Base-by-base conservation (phyloP, 2,888 invertebrate species). In the Auanema sp. region DNA sequence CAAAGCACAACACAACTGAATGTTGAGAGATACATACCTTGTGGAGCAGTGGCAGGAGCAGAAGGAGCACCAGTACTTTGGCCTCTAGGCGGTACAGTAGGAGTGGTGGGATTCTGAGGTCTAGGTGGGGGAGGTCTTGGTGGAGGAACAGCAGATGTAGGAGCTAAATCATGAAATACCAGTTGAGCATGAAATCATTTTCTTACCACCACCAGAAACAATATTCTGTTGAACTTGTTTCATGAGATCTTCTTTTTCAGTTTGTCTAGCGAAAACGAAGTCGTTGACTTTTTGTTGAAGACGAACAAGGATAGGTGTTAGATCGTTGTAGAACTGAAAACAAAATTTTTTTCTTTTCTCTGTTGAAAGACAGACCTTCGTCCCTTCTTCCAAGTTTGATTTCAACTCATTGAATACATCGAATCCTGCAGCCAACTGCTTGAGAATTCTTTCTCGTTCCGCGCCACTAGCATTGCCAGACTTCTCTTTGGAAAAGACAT, bases 221-320 rank as follows among this genome's bases (percentile, higher is more conserved):
- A 81, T 81, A 50, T 74, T 79, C 67, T 78, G 68, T 64, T 94
- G 93, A 65, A 97, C 88, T 86, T 96, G 95, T 85, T 93, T 92
- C 85, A 98, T 86, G 76, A 97, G 87, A 85, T 99, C 98, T 79
- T 99, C 98, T 85, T 97, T 97, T 86, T 99, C 98, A 0, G 97
- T 97, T 87, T 93, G 93, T 41, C 98, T 91, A 44, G 98, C 98
- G 87, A 98, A 98, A 85, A 94, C 94, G 86, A 92, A 97, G 87
- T 99, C 98, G 8, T 91, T 90, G 67, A 97, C 92, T 87, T 97
- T 97, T 86, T 92, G 94, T 88, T 98, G 98, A 87, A 95, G 93
- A 62, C 91, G 90, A 18, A 97, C 90, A 84, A 98, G 87, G 80
- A 98, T 86, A 88, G 94, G 88, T 5, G 88, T 88, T 64, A 88